Conservation (phyloP, 1,140 invertebrate species). For the Philopotamus ludificatus region DNA sequence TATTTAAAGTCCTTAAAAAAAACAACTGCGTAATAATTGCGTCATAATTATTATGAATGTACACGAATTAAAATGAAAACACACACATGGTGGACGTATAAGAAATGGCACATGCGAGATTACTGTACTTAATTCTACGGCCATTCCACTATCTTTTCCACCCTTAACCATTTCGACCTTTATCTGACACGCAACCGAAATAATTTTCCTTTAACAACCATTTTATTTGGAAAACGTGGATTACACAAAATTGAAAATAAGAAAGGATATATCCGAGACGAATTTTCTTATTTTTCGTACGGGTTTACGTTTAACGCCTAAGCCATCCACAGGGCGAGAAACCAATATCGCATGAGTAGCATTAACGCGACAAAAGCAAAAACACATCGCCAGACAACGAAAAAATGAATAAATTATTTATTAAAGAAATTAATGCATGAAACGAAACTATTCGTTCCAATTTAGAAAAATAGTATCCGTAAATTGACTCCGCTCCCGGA, state of each 20-base stretch:
- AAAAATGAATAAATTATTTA: not conserved
- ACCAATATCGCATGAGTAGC: too few relatives aligned
- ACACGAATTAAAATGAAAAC: not conserved
- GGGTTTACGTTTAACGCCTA: not conserved
- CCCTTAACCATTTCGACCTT: conserved; percentile 9
- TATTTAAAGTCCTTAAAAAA: not conserved
- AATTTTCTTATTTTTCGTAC: not conserved
- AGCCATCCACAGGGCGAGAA: too few relatives aligned
- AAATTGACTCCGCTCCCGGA: not conserved
- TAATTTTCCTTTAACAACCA: conserved; percentile 20
- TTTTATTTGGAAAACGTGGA: conserved; percentile 29
- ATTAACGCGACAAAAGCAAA: not conserved
- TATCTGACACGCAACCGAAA: conserved; percentile 18
- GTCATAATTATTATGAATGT: not conserved
- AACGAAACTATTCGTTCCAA: not conserved
- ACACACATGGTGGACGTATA: not conserved
- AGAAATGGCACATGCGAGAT: not conserved
- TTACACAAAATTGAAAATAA: conserved; percentile 26
- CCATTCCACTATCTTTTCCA: not conserved
- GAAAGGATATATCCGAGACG: not conserved
- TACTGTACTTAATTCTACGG: not conserved
- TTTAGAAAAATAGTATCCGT: not conserved
- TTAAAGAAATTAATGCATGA: not conserved
- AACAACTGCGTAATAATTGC: not conserved
- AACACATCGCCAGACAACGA: not conserved